Base-by-base conservation (phyloP, 1,140 invertebrate species). In the Rhizoglyphus robini region DNA sequence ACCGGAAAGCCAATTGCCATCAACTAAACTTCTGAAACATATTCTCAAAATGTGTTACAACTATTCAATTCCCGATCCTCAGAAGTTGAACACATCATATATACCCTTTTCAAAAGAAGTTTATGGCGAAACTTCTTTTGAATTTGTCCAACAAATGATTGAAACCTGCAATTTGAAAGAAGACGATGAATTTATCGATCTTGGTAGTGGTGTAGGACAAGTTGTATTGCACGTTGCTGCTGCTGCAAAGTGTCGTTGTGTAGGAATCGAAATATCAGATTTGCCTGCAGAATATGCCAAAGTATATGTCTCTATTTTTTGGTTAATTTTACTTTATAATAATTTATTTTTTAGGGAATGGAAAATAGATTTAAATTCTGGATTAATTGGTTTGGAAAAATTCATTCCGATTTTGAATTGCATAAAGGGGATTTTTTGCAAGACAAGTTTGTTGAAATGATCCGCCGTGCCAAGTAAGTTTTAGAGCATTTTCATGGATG, bases 81-180 rank as follows among this genome's bases (percentile, higher is more conserved):
- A 96, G 70, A 94, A 91, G 78, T 79, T 98, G 51, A 97, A 97
- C 77, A 88, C 95, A 73, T 60, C 36, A 5, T 98, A 98, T 78
- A 92, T 96, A 78, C 92, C 94, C 3, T 98, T 97, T 79, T 96
- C 93, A 67, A 92, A 94, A 15, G 93, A 97, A 82, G 91, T 96
- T 0, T 97, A 98, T 75, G 95, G 94, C n/a, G 94, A 97, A 79
- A 98, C 94, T 31, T 94, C 90, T 54, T 97, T 90, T 75, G 93
- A 97, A 73, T 82, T 97, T 68, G 86, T 97, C 49, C 87, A 88
- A 74, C 90, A 97, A 78, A 96, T 98, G 90, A 92, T 97, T 47
- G 88, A 94, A 76, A 88, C 93, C 75, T 88, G 96, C 66, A 84
- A 88, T 63, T 88, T 96, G 66, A 87, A 85, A 2, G 83, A 87